Conservation (phyloP, 2,888 invertebrate species). For the Linnaemya vulpina region DNA sequence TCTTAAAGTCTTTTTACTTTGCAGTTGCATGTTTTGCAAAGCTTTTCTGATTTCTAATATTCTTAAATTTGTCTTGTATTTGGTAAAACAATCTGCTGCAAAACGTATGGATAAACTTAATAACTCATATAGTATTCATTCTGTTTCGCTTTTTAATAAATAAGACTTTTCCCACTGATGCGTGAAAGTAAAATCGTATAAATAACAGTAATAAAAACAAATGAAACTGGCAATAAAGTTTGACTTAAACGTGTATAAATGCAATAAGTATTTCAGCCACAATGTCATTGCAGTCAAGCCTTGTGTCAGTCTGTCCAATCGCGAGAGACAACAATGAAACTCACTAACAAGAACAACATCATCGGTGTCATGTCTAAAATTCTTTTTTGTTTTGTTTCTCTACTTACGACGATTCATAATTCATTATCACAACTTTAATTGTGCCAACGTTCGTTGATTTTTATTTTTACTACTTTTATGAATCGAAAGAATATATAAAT, state of each 20-base stretch:
- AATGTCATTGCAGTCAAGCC: constrained; percentile 39
- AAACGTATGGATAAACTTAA: not conserved
- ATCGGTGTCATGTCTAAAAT: constrained; percentile 30
- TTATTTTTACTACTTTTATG: not conserved
- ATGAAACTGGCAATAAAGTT: constrained; percentile 43
- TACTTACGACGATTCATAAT: constrained; percentile 3
- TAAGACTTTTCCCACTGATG: constrained; percentile 22
- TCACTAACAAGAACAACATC: constrained; percentile 14
- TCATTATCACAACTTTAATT: constrained; percentile 49
- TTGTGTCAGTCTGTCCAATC: constrained; percentile 41
- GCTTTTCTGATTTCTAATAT: too few species aligned
- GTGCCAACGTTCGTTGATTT: constrained; percentile 51
- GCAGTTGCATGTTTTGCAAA: too few species aligned
- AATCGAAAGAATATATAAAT: not conserved
- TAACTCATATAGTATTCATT: constrained; percentile 9
- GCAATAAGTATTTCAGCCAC: constrained; percentile 53
- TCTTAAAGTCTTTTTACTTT: too few species aligned
- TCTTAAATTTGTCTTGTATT: too few species aligned
- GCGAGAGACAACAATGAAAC: constrained; percentile 21
- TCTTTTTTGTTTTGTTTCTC: not conserved
- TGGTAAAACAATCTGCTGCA: too few species aligned
- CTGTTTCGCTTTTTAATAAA: constrained; percentile 20
- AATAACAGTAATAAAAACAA: constrained; percentile 22
- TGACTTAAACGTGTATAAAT: constrained; percentile 42
- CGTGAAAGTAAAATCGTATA: constrained; percentile 63